Base-by-base conservation (phyloP, 2,113 vertebrate species). In the Chlorodrepanis virens region DNA sequence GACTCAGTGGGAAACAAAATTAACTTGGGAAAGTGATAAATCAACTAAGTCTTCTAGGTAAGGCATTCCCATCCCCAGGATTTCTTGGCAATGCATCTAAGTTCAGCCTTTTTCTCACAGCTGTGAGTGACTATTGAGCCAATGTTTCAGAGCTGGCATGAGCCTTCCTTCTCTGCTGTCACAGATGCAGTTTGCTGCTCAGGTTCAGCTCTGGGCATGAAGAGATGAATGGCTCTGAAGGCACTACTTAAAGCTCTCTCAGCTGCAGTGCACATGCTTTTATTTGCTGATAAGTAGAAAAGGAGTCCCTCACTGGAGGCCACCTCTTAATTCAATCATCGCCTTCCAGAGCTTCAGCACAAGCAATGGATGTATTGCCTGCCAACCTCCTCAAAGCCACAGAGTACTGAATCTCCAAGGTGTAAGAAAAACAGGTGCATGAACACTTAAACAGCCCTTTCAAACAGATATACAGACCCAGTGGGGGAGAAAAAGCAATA, bases 151-250 rank as follows among this genome's bases (percentile, higher is more conserved):
- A 12, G 37, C 44, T 19, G 65, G 31, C 45, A 40, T 5, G 28
- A 93, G 53, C 70, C 15, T 53, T 94, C 81, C 44, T 64, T 56
- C 84, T 76, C 63, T 70, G 53, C 35, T 86, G 75, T 31, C 78
- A 72, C 37, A 61, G 65, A 11, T 59, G 87, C 33, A 87, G 69
- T 72, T 87, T 74, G 65, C 52, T 94, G 42, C 47, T 81, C 44
- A 22, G 35, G 45, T 83, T 72, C 85, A 80, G 79, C 70, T 90
- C 83, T 72, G 50, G 85, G 67, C 57, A 29, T 9, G 14, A 64
- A 80, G 52, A 91, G 74, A 93, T 87, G 28, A 68, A 94, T 75
- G 59, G 28, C 37, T 90, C 85, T 89, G 94, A 90, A 88, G 49
- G 67, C 33, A 37, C 31, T 76, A 28, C 63, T 89, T 72, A 67